Conservation (phyloP, 2,113 vertebrate species). For the Etia nguti region DNA sequence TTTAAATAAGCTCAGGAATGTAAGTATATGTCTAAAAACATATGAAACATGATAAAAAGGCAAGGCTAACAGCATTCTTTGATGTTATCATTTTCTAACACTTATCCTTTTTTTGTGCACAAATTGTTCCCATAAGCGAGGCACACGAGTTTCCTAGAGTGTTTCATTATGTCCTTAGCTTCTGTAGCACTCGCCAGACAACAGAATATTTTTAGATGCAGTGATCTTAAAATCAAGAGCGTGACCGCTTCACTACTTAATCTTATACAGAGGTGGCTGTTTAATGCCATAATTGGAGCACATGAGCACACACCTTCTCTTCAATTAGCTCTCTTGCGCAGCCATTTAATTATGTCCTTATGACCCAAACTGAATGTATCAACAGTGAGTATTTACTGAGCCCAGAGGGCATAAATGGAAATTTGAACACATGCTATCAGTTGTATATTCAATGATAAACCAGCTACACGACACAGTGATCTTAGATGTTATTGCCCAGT, state of each 20-base stretch:
- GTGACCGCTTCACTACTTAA: slow-evolving; percentile 41
- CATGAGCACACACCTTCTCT: slow-evolving; percentile 42
- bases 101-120: background rate
- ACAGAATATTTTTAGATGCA: slow-evolving; percentile 27
- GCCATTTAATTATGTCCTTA: slow-evolving; percentile 36
- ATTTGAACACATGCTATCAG: slow-evolving; percentile 9
- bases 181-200: background rate
- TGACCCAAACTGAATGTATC: slow-evolving; percentile 40
- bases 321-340: slow-evolving; percentile 43
- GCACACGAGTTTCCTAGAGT: background rate
- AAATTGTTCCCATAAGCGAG: background rate
- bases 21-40: background rate
- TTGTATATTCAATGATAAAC: slow-evolving; percentile 32
- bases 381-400: slow-evolving; percentile 34
- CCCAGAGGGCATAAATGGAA: slow-evolving; percentile 26
- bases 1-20: background rate
- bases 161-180: slow-evolving; percentile 18
- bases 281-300: slow-evolving; percentile 55
- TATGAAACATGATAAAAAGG: background rate
- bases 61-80: background rate
- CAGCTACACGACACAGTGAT: background rate
- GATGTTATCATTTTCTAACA: background rate
- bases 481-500: background rate
- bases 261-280: slow-evolving; percentile 38
- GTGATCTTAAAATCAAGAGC: slow-evolving; percentile 36